These are phyloP conservation scores for Xanthia icteritia DNA, from an alignment of 2,888 invertebrate species.

Conservation along the genomic window DNA sequence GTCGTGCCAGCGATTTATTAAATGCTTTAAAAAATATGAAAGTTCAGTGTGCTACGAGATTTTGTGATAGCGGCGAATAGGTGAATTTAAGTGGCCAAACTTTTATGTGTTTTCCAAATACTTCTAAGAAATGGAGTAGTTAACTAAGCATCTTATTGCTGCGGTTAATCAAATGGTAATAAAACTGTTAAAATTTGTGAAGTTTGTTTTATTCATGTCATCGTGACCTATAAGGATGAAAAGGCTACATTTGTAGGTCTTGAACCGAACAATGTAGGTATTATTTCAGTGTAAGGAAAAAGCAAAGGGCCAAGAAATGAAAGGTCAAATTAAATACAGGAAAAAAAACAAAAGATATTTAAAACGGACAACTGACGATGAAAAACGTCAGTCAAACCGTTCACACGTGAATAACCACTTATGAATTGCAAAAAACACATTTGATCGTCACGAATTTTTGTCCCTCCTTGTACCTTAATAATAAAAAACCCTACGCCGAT, in stretches of 20 bases:
- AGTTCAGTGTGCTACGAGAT: slow-evolving; percentile 59
- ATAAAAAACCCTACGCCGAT: slow-evolving; percentile 63
- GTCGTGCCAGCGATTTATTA: slow-evolving; percentile 71
- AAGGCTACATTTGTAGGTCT: neutral
- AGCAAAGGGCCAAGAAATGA: slow-evolving; percentile 52
- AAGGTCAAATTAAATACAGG: slow-evolving; percentile 63
- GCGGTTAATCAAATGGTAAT: slow-evolving; percentile 9
- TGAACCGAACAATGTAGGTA: neutral
- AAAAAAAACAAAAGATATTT: slow-evolving; percentile 70
- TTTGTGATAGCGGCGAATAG: slow-evolving; percentile 61
- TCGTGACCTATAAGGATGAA: neutral
- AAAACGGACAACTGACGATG: slow-evolving; percentile 78
- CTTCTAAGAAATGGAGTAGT: slow-evolving; percentile 46
- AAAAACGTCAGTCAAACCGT: slow-evolving; percentile 82
- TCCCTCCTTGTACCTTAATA: slow-evolving; percentile 61
- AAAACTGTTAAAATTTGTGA: slow-evolving; percentile 13
- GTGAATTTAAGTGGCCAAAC: slow-evolving; percentile 49
- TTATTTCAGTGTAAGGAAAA: slow-evolving; percentile 53
- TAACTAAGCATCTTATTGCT: slow-evolving; percentile 5
- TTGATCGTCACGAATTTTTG: slow-evolving; percentile 75
- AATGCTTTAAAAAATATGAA: slow-evolving; percentile 72
- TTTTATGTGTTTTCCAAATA: slow-evolving; percentile 33
- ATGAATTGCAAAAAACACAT: slow-evolving; percentile 79
- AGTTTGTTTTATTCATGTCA: neutral
- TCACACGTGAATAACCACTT: slow-evolving; percentile 83